Conservation (phyloP, 2,113 vertebrate genomes). For the Lagopus leucura region DNA sequence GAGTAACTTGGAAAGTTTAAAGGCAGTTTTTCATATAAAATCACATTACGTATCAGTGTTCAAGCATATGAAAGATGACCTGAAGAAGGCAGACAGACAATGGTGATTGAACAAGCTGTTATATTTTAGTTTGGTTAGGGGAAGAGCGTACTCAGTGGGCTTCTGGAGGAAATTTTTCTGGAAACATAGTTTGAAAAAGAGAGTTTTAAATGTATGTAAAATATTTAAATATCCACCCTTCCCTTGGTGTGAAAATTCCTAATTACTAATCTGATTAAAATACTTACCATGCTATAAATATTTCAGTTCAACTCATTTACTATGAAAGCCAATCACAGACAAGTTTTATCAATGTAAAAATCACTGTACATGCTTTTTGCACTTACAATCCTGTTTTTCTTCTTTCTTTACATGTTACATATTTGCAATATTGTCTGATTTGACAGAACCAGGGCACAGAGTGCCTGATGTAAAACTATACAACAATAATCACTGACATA, state of each 20-base stretch:
- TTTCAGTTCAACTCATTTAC: not conserved
- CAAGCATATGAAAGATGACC: not conserved
- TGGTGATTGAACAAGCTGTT: not conserved
- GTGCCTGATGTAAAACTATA: not conserved
- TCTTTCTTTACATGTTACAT: not conserved
- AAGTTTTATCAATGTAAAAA: not conserved
- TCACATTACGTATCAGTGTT: not conserved
- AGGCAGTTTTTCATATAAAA: not conserved
- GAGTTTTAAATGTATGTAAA: not conserved
- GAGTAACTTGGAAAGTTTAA: not conserved
- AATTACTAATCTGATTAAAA: slow-evolving; percentile 11
- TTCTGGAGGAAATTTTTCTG: not conserved
- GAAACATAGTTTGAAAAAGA: not conserved
- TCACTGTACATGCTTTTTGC: not conserved
- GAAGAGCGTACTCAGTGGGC: not conserved
- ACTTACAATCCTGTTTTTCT: not conserved
- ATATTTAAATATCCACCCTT: not conserved
- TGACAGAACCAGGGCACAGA: slow-evolving; percentile 20
- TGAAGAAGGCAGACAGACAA: not conserved
- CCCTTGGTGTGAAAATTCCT: not conserved
- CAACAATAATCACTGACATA: not conserved
- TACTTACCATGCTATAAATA: not conserved
- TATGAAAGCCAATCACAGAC: not conserved
- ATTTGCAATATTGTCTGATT: not conserved
- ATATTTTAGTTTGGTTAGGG: not conserved